Base-by-base conservation (phyloP, 1,140 invertebrate genomes). In the Trachymyrmex cornetzi region DNA sequence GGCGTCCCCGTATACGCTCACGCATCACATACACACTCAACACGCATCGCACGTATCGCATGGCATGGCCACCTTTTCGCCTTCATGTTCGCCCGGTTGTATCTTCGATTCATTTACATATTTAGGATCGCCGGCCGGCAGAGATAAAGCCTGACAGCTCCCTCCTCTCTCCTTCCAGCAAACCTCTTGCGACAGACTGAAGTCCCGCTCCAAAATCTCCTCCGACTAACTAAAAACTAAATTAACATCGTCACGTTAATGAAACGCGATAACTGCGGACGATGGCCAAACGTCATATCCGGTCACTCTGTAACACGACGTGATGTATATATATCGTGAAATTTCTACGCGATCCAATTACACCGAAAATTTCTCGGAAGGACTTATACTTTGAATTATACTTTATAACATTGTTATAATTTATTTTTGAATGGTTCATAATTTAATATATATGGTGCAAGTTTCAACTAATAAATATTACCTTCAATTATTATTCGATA, bases 101-200 rank as follows among this genome's bases (percentile, higher is more conserved):
- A 94, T 94, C 92, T 93, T 92, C 92, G 88, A 94, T 93, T 94
- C 93, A 94, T 94, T 94, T 94, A 93, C 93, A 94, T 94, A 94
- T 94, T 94, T 93, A 93, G 93, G 79, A 93, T 92, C 90, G 87
- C 53, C 55, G 61, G 53, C 59, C 53, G 61, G 66, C 3, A 84
- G 85, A 88, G 81, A 67, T 67, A 67, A 88, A 79, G 85, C 66
- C 77, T 89, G 57, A 63, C 38, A 44, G 55, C 63, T 74, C 38
- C 84, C 69, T 77, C 89, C 89, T 92, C 90, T 93, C 91, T 89
- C 88, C 74, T 85, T 81, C 67, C 67, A 59, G 34, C 38, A 69
- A 30, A 93, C 89, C 92, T 94, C 90, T 79, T 92, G 53, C 55
- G 9, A 12, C 34, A 2, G 16, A 64, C 86, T 94, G 88, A 24